A percentile compares a stretch with the other conserved stretches of the same genome.
Conservation (phyloP, 2,113 vertebrate species). For the Astur gentilis region DNA sequence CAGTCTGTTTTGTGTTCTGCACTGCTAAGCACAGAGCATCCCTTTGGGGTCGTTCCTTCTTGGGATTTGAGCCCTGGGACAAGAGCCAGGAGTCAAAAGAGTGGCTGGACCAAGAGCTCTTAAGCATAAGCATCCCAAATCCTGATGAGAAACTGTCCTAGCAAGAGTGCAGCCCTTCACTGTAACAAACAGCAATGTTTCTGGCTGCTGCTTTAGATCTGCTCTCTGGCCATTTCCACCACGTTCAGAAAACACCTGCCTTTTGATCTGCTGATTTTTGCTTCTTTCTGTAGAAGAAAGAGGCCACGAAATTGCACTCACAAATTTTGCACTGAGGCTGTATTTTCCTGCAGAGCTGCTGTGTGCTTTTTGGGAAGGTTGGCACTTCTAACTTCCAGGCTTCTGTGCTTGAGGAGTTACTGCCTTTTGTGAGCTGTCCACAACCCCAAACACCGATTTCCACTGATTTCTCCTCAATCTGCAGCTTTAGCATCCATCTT, state of each 20-base stretch:
- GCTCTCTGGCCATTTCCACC: background rate
- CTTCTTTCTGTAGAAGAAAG: background rate
- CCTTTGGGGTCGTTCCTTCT: background rate
- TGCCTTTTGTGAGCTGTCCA: background rate
- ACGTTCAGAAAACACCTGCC: background rate
- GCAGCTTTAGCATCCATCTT: background rate
- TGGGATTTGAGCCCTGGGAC: background rate
- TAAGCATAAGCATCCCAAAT: background rate
- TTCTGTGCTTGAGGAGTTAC: background rate
- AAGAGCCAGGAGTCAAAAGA: background rate
- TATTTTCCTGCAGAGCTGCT: background rate
- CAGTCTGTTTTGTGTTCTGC: background rate
- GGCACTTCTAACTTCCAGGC: background rate
- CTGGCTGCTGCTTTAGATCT: background rate
- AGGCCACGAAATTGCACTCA: too few relatives aligned
- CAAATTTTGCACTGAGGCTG: fast-evolving
- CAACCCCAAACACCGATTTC: background rate
- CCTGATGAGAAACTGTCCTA: background rate
- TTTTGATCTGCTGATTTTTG: background rate
- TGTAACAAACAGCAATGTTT: fast-evolving
- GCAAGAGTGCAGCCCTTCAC: background rate
- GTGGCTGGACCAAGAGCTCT: background rate
- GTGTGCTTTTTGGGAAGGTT: background rate
- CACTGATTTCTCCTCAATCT: background rate
- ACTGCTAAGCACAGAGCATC: background rate